These are phyloP conservation scores for Drosophila melanocephala DNA, from an alignment of 2,888 invertebrate genomes.

Conservation along the genomic window DNA sequence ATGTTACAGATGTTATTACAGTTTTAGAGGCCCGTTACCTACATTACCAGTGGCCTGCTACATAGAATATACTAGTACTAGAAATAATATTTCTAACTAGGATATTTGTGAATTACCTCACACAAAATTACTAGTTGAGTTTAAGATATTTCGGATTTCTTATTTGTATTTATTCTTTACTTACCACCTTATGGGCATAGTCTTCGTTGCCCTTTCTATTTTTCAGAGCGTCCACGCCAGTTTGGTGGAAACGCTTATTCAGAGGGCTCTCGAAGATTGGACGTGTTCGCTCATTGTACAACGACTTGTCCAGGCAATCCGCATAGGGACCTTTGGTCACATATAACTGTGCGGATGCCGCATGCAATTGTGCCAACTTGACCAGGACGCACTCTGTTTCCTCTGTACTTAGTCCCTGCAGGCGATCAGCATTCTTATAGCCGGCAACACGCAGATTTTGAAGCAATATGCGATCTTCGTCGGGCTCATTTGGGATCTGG, in stretches of 20 bases:
- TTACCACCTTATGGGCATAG: conserved; percentile 42
- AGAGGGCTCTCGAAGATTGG: not conserved
- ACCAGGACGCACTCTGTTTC: conserved; percentile 74
- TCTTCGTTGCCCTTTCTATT: conserved; percentile 30
- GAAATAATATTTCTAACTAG: not conserved
- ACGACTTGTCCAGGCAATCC: conserved; percentile 34
- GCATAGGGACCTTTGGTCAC: conserved; percentile 59
- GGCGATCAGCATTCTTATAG: conserved; percentile 76
- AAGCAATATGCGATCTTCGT: conserved; percentile 65
- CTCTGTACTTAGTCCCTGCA: conserved; percentile 67
- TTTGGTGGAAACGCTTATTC: not conserved
- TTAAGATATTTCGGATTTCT: not conserved
- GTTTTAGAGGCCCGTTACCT: not conserved
- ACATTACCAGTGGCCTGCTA: not conserved
- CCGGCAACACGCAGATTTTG: conserved; percentile 70
- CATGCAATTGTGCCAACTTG: conserved; percentile 82
- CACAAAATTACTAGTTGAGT: not conserved
- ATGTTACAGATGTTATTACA: not conserved
- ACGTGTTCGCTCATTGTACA: conserved; percentile 20
- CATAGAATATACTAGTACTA: too few relatives aligned
- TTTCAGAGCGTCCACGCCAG: not conserved
- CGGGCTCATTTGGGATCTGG: conserved; percentile 43
- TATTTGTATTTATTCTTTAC: conserved; percentile 6
- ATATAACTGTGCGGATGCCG: conserved; percentile 76
- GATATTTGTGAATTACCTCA: not conserved